These are phyloP conservation scores for Eudorcas thomsonii DNA, from an alignment of 2,113 vertebrate genomes.

Conservation along the genomic window DNA sequence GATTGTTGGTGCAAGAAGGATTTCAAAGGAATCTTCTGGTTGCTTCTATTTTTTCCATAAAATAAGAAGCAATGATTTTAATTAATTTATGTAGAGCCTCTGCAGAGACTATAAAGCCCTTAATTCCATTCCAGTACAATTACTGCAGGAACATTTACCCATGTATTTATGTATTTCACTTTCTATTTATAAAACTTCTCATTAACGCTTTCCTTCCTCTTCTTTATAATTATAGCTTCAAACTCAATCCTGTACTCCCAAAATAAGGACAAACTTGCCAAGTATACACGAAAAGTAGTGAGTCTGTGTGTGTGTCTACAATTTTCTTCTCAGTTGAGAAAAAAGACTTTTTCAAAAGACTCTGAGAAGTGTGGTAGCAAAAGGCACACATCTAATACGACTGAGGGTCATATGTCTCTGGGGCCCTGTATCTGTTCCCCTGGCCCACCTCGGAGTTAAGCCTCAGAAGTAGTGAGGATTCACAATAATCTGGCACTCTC, in stretches of 20 bases:
- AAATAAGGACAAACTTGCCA: background rate
- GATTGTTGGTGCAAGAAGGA: background rate
- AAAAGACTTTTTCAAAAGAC: background rate
- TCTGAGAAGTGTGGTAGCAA: background rate
- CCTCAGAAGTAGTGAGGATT: background rate
- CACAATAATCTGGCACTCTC: background rate
- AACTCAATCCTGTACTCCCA: background rate
- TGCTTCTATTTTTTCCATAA: background rate
- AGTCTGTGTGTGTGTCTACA: background rate
- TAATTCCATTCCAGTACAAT: background rate
- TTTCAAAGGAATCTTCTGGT: background rate
- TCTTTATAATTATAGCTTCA: background rate
- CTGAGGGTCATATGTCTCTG: background rate
- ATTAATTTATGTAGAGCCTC: background rate
- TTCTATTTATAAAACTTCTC: background rate
- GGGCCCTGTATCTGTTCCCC: too few relatives aligned
- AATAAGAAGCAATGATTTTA: background rate
- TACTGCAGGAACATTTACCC: background rate
- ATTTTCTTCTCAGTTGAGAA: background rate
- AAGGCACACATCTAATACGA: fast-evolving
- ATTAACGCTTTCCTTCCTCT: background rate
- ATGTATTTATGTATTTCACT: background rate
- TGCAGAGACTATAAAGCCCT: background rate
- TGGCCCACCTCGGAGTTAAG: background rate
- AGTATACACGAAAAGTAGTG: background rate